A percentile compares a stretch with the other conserved stretches of the same genome.
phyloP scores from a whole-genome alignment of 2,888 invertebrate species.

The Drosophila multiciliata region DNA sequence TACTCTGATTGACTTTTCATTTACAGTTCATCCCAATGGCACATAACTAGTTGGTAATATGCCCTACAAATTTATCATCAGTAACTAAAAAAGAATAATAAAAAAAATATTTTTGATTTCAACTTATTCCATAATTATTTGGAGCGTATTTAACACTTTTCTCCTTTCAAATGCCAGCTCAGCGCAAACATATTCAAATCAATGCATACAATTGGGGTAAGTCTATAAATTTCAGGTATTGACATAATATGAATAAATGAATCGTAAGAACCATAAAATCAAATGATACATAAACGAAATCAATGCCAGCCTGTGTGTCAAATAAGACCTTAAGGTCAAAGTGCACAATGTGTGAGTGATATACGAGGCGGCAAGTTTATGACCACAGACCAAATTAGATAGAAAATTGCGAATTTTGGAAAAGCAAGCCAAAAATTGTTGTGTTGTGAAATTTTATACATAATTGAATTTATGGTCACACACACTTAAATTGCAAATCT shows the following conservation, averaged over 20 bases:
- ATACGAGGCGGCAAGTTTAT: constrained; percentile 34
- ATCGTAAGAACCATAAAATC: constrained; percentile 72
- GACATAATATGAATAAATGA: constrained; percentile 71
- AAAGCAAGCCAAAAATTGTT: constrained; percentile 62
- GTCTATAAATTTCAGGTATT: constrained; percentile 29
- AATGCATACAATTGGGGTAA: constrained; percentile 27
- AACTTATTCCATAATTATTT: too few relatives aligned
- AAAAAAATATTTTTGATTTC: background rate
- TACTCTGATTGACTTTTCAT: constrained; percentile 66
- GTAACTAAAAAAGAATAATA: constrained; percentile 6
- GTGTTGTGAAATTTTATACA: constrained; percentile 81
- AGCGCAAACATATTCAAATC: constrained; percentile 39
- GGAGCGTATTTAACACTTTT: background rate
- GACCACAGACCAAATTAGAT: constrained; percentile 68
- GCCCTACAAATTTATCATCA: constrained; percentile 4
- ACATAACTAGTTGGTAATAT: constrained; percentile 27
- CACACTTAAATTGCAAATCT: constrained; percentile 30
- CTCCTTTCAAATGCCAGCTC: background rate
- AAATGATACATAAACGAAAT: constrained; percentile 77
- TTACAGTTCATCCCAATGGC: constrained; percentile 49
- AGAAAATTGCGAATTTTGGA: constrained; percentile 73
- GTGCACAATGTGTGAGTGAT: constrained; percentile 49
- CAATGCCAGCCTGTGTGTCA: constrained; percentile 61
- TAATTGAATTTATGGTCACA: constrained; percentile 79
- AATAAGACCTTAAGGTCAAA: constrained; percentile 66